A percentile compares a stretch with the other conserved stretches of the same genome.
phyloP scores from a whole-genome alignment of 1,140 invertebrate genomes.

The Choristoneura fumiferana region DNA sequence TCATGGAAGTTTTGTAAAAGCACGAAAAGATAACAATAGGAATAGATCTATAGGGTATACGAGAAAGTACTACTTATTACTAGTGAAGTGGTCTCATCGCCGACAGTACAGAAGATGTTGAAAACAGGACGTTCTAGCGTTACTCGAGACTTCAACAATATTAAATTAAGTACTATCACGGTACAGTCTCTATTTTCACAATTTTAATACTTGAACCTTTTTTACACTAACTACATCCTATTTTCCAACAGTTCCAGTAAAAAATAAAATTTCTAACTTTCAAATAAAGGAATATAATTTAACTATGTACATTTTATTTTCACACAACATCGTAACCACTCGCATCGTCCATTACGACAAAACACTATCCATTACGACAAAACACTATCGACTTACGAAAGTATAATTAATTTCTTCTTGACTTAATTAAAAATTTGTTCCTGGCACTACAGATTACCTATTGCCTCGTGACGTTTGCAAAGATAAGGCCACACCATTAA shows the following conservation, averaged over 20 bases:
- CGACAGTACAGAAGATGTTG: background rate
- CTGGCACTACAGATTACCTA: conserved; percentile 32
- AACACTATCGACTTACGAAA: conserved; percentile 32
- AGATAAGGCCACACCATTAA: conserved; percentile 52
- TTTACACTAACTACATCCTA: background rate
- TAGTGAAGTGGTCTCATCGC: too few species aligned
- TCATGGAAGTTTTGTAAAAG: too few species aligned
- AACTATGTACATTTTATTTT: conserved; percentile 55
- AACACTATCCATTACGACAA: conserved; percentile 26
- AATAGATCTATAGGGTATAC: too few species aligned
- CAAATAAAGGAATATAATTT: conserved; percentile 63
- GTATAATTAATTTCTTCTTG: conserved; percentile 30
- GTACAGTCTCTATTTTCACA: conserved; percentile 48
- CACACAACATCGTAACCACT: conserved; percentile 50
- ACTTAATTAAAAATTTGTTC: conserved; percentile 41
- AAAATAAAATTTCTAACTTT: conserved; percentile 40
- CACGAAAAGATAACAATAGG: too few species aligned
- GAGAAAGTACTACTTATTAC: too few species aligned
- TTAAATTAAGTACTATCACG: conserved; percentile 63
- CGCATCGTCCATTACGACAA: conserved; percentile 28
- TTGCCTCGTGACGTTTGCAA: conserved; percentile 27
- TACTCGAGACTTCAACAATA: conserved; percentile 30
- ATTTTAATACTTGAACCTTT: conserved; percentile 3
- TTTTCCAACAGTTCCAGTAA: conserved; percentile 1
- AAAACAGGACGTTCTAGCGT: conserved; percentile 35